A percentile compares a stretch with the other conserved stretches of the same genome.
Conservation (phyloP, 1,140 invertebrate genomes). For the Drosophila lacteicornis region DNA sequence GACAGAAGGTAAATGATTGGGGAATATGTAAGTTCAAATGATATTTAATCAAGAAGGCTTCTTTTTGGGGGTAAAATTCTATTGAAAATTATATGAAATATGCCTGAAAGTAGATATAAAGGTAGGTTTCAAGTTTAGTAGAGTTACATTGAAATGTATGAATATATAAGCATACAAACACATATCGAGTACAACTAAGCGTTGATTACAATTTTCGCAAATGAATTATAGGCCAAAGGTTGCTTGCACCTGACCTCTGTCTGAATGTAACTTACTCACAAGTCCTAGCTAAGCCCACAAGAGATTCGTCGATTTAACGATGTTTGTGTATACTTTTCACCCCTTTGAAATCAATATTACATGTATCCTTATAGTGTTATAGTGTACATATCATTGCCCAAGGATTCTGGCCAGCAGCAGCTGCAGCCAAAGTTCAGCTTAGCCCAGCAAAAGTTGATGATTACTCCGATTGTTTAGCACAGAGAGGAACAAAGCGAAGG, state of each 20-base stretch:
- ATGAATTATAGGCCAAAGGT: no score
- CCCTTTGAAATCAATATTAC: background rate
- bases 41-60: background rate
- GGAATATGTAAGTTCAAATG: background rate
- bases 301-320: background rate
- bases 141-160: no score
- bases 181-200: no score
- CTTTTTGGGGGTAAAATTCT: no score
- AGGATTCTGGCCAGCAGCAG: background rate
- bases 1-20: background rate
- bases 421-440: slow-evolving; percentile 13
- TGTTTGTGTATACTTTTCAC: no score
- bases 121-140: no score
- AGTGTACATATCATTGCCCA: background rate
- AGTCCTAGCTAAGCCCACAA: no score
- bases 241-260: no score
- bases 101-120: no score
- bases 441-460: slow-evolving; percentile 13
- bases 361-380: background rate
- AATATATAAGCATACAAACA: no score
- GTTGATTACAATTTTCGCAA: no score
- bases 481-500: slow-evolving; percentile 13
- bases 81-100: background rate
- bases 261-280: no score
- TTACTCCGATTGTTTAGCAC: slow-evolving; percentile 20